Evolutionary conservation across 2,888 invertebrate genomes (phyloP).

Genomic region (Ophioninae sp.): DNA sequence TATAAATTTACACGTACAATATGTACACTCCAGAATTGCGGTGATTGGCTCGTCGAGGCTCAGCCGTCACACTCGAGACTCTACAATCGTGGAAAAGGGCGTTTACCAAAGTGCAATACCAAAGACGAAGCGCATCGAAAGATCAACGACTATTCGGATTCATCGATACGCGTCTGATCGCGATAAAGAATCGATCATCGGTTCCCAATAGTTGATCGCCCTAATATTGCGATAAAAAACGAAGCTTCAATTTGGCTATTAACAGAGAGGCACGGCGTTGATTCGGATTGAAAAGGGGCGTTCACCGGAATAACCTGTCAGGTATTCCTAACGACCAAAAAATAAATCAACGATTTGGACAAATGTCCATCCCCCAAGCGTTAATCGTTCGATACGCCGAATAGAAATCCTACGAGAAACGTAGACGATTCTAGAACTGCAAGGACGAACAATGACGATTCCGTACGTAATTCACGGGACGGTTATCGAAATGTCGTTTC

Average conservation of each 20-base stretch:
- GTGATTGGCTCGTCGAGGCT: constrained; percentile 48
- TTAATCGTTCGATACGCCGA: constrained; percentile 16
- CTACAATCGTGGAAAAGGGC: constrained; percentile 61
- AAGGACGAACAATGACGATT: not conserved
- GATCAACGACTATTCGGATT: constrained; percentile 15
- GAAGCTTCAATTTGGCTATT: not conserved
- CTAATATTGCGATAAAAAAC: not conserved
- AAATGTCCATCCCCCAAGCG: not conserved
- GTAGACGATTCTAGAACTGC: not conserved
- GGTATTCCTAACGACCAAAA: not conserved
- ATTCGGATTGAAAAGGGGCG: constrained; percentile 26
- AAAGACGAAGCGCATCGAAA: constrained; percentile 46
- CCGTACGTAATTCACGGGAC: not conserved
- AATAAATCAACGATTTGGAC: not conserved
- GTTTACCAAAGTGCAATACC: constrained; percentile 60
- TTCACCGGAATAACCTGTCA: constrained; percentile 23
- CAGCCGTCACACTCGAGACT: constrained; percentile 38
- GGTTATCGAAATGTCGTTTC: not conserved
- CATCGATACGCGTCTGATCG: not conserved
- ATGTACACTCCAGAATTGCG: constrained; percentile 28
- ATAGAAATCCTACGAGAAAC: not conserved
- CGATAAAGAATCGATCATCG: not conserved
- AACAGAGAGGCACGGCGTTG: not conserved
- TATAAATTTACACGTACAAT: constrained; percentile 15
- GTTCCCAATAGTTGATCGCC: not conserved